These are phyloP conservation scores for Eleutherodactylus coqui DNA, from an alignment of 2,797 vertebrate species.

Conservation along the genomic window DNA sequence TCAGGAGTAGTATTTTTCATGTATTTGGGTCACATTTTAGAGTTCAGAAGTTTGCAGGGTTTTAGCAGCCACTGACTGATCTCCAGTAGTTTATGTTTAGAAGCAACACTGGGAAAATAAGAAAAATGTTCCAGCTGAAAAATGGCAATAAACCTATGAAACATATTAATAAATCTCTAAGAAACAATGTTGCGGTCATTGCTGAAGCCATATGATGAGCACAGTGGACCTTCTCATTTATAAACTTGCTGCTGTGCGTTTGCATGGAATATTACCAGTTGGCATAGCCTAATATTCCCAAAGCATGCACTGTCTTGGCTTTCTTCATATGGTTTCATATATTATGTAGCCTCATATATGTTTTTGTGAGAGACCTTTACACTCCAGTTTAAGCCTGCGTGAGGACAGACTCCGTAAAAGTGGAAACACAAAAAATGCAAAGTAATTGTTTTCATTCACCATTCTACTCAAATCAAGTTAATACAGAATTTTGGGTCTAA, in stretches of 20 bases:
- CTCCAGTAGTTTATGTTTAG: constrained; percentile 61
- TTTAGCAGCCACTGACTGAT: constrained; percentile 36
- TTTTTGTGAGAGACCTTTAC: too few relatives aligned
- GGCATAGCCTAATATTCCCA: background rate
- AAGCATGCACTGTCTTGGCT: background rate
- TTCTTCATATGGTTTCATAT: too few relatives aligned
- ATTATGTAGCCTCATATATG: too few relatives aligned
- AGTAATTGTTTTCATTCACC: too few relatives aligned
- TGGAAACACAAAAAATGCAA: too few relatives aligned
- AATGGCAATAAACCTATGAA: constrained; percentile 15
- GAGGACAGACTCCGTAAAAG: too few relatives aligned
- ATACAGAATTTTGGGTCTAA: background rate
- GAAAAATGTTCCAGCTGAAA: constrained; percentile 21
- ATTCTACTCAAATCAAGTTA: too few relatives aligned
- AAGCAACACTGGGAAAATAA: constrained; percentile 64
- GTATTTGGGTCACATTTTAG: constrained; percentile 60
- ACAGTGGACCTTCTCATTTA: background rate
- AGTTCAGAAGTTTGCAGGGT: constrained; percentile 62
- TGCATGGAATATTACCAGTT: background rate
- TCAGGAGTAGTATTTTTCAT: constrained; percentile 64
- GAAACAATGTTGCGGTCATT: background rate
- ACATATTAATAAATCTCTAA: constrained; percentile 3
- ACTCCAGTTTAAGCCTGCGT: too few relatives aligned
- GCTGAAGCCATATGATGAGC: background rate
- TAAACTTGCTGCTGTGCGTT: background rate